These are phyloP conservation scores for Onychostruthus taczanowskii DNA, from an alignment of 2,113 vertebrate species.

Conservation along the genomic window DNA sequence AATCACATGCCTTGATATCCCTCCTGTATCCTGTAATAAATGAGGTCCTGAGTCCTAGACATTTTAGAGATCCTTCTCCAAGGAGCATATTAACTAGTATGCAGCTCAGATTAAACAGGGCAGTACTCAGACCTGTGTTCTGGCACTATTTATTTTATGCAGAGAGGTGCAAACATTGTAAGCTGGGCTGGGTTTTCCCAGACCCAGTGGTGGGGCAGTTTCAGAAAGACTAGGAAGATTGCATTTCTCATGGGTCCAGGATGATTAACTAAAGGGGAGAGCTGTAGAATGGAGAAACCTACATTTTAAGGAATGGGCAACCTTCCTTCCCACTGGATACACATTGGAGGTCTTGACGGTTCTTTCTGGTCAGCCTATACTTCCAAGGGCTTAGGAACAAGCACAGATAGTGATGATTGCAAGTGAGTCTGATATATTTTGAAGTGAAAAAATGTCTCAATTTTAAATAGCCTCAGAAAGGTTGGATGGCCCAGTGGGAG, in stretches of 20 bases:
- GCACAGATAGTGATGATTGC: neutral
- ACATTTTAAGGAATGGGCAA: neutral
- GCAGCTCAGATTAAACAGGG: neutral
- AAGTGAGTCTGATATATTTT: neutral
- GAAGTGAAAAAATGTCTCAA: neutral
- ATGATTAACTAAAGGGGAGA: neutral
- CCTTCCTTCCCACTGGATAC: neutral
- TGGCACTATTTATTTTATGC: neutral
- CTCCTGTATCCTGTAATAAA: neutral
- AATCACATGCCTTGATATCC: neutral
- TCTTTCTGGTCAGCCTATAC: neutral
- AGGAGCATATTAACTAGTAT: neutral
- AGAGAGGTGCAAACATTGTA: neutral
- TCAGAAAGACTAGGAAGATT: neutral
- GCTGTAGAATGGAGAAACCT: neutral
- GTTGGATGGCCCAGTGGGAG: neutral
- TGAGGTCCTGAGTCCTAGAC: neutral
- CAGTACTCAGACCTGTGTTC: neutral
- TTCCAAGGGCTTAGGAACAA: neutral
- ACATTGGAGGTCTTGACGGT: fast-evolving
- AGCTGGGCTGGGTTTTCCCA: neutral
- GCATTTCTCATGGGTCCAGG: neutral
- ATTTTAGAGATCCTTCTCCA: neutral
- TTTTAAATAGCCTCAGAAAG: neutral
- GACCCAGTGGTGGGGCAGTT: neutral